Evolutionary conservation across 2,888 invertebrate genomes (phyloP).

Genomic region (Deroplatys truncata): DNA sequence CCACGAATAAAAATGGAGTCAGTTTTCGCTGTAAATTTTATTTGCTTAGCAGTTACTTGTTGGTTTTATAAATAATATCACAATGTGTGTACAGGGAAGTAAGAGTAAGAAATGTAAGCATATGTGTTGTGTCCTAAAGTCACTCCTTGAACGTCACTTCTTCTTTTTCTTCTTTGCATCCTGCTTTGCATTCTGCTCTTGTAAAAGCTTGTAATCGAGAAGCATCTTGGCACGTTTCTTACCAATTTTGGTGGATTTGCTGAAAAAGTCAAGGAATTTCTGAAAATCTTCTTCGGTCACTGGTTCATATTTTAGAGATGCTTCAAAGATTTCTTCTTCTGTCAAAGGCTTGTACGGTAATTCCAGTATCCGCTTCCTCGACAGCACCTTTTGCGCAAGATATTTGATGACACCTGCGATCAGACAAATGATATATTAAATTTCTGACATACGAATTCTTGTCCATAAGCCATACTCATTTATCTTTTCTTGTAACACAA

Average conservation of each 20-base stretch:
- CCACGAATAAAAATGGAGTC: no score
- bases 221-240: slow-evolving; percentile 42
- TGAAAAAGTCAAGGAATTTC: slow-evolving; percentile 51
- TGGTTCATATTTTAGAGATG: slow-evolving; percentile 44
- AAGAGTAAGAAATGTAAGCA: no score
- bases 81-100: no score
- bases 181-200: slow-evolving; percentile 43
- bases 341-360: slow-evolving; percentile 51
- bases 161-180: slow-evolving; percentile 43
- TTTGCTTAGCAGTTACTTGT: no score
- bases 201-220: slow-evolving; percentile 42
- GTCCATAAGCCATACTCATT: no score
- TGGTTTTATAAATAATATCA: no score
- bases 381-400: slow-evolving; percentile 47
- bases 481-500: no score
- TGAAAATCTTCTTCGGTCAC: slow-evolving; percentile 47
- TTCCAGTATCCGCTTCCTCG: slow-evolving; percentile 49
- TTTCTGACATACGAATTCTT: background rate
- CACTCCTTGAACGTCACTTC: slow-evolving; percentile 28
- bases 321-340: slow-evolving; percentile 50
- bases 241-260: slow-evolving; percentile 34
- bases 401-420: slow-evolving; percentile 44
- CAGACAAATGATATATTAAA: slow-evolving; percentile 35
- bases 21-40: no score
- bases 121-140: no score